phyloP scores from a whole-genome alignment of 2,797 vertebrate genomes.

The Myoxocephalus aenaeus region DNA sequence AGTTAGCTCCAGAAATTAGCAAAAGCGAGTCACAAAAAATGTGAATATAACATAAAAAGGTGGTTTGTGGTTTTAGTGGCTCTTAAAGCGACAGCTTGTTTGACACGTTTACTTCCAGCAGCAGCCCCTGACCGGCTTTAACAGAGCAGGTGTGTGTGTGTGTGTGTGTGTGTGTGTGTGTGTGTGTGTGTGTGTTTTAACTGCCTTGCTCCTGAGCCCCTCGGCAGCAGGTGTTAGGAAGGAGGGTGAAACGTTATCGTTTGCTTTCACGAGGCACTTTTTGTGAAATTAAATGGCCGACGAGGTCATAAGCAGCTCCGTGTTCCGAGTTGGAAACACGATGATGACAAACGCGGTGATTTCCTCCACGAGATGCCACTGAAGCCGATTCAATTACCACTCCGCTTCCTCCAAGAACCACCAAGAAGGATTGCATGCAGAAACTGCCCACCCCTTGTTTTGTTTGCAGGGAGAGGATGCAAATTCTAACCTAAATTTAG shows the following conservation, averaged over 20 bases:
- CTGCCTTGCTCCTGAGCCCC: conserved; percentile 19
- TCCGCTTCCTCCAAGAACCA: conserved; percentile 17
- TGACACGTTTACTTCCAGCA: not conserved
- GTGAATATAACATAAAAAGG: too few relatives aligned
- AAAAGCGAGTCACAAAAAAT: too few relatives aligned
- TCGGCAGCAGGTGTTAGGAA: conserved; percentile 3
- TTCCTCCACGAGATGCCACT: conserved; percentile 44
- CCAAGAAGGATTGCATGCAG: conserved; percentile 20
- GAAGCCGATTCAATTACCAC: conserved; percentile 53
- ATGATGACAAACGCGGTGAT: conserved; percentile 61
- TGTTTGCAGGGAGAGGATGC: not conserved
- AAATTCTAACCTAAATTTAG: not conserved
- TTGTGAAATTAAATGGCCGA: conserved; percentile 65
- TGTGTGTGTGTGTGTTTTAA: not conserved
- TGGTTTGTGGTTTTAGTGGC: too few relatives aligned
- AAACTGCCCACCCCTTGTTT: not conserved
- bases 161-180: too few relatives aligned
- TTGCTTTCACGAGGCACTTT: conserved; percentile 4
- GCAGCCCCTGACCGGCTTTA: not conserved
- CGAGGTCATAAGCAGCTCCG: conserved; percentile 50
- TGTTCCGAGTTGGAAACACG: conserved; percentile 30
- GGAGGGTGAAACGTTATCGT: conserved; percentile 2
- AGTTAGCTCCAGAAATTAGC: too few relatives aligned
- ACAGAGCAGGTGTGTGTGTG: not conserved
- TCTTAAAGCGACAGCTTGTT: not conserved